Evolutionary conservation across 2,797 vertebrate species (phyloP).

Genomic region (Picus viridis): DNA sequence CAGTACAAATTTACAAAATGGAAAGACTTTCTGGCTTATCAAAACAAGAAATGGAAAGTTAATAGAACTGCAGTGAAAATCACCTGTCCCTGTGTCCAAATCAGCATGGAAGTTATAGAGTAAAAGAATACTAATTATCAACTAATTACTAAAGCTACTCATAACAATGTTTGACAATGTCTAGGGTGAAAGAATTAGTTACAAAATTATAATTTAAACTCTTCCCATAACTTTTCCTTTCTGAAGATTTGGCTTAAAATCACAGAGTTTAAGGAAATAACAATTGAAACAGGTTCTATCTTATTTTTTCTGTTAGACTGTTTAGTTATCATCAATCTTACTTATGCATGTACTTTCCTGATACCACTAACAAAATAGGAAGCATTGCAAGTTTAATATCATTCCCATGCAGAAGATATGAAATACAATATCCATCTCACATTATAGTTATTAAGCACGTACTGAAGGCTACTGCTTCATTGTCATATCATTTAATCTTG

Average conservation of each 20-base stretch:
- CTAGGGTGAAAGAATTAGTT: neutral
- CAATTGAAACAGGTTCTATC: neutral
- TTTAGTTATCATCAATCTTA: neutral
- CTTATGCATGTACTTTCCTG: neutral
- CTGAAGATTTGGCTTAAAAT: neutral
- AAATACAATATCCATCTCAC: neutral
- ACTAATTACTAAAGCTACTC: neutral
- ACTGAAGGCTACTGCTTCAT: slow-evolving; percentile 43
- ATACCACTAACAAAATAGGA: neutral
- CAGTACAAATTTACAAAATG: neutral
- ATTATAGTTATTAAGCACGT: neutral
- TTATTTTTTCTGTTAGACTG: neutral
- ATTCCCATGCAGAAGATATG: neutral
- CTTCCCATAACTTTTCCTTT: neutral
- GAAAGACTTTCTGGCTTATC: neutral
- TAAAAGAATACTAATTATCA: neutral
- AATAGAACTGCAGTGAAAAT: neutral
- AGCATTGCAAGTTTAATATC: neutral
- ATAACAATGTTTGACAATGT: neutral
- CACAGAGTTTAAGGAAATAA: neutral
- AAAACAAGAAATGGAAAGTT: neutral
- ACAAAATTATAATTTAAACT: neutral
- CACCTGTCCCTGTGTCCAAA: neutral
- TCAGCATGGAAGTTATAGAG: neutral
- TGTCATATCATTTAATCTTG: slow-evolving; percentile 57